Conservation (phyloP, 2,888 invertebrate genomes). For the Chaetogeoica ovagalla region DNA sequence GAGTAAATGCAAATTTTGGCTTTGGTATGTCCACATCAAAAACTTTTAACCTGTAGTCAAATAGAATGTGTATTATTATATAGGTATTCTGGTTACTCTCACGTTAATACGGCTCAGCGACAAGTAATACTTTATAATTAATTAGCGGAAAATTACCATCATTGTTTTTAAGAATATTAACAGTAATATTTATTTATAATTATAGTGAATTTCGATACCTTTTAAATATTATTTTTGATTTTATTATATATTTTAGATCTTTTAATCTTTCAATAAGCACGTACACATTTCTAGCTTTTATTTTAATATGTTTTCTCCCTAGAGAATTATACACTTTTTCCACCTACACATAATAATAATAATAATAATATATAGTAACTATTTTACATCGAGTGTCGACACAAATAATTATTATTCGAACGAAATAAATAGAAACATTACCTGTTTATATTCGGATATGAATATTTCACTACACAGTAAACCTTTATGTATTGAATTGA, state of each 20-base stretch:
- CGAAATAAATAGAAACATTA: neutral
- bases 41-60: no score
- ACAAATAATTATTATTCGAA: no score
- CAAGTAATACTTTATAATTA: no score
- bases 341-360: neutral
- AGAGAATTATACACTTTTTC: neutral
- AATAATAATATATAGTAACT: neutral
- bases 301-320: neutral
- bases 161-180: no score
- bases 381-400: no score
- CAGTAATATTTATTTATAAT: no score
- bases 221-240: conserved; percentile 20
- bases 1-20: no score
- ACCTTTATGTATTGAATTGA: neutral
- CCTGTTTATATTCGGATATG: neutral
- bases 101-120: no score
- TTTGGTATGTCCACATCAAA: no score
- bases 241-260: conserved; percentile 13
- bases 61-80: no score
- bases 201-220: conserved; percentile 5
- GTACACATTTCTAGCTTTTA: neutral
- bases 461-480: neutral
- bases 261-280: neutral
- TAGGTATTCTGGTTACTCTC: no score
- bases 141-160: no score